Evolutionary conservation across 2,797 vertebrate species (phyloP).

Genomic region (Tragelaphus eurycerus): DNA sequence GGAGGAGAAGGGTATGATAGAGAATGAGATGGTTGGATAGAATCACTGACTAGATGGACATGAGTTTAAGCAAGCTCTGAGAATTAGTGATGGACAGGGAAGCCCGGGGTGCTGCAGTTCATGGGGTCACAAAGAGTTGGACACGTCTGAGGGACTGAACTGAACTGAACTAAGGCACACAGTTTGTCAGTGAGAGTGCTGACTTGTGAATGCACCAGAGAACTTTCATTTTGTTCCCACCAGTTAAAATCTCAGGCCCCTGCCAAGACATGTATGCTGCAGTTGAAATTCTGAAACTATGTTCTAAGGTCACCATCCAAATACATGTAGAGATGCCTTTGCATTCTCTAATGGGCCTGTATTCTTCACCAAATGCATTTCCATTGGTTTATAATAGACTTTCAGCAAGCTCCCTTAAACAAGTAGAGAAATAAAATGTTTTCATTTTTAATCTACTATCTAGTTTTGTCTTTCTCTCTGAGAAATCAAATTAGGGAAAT

Average conservation of each 20-base stretch:
- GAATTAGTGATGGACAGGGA: background rate
- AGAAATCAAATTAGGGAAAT: conserved; percentile 47
- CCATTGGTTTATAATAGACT: background rate
- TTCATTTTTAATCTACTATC: background rate
- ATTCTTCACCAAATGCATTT: background rate
- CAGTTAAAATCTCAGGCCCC: background rate
- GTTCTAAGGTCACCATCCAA: background rate
- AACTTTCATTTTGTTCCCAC: background rate
- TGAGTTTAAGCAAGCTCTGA: background rate
- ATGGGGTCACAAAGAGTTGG: background rate
- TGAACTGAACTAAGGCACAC: background rate
- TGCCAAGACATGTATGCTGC: fast-evolving
- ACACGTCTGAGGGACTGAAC: background rate
- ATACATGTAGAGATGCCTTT: background rate
- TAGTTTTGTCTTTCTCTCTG: conserved; percentile 22
- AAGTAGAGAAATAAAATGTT: background rate
- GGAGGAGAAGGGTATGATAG: background rate
- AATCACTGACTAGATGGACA: background rate
- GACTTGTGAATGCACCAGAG: background rate
- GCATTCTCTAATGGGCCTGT: background rate
- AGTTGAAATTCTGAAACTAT: background rate
- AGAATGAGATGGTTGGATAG: background rate
- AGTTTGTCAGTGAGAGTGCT: background rate
- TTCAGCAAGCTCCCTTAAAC: background rate
- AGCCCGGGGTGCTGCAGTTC: background rate